Evolutionary conservation across 2,888 invertebrate genomes (phyloP).

Genomic region (Phyllotreta striolata): DNA sequence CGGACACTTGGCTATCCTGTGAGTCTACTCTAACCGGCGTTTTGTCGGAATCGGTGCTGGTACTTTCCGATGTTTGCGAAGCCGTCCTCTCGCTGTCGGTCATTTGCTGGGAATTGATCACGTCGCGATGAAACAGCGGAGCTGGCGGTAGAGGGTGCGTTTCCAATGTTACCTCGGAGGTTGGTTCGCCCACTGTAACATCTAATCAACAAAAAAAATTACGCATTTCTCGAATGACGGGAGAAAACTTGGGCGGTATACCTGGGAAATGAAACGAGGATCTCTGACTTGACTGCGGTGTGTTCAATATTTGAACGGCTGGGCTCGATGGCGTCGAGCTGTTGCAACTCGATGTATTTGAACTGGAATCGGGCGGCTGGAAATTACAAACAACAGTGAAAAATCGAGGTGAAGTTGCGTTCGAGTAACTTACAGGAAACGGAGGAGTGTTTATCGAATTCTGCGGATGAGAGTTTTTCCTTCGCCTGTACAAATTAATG

Average conservation of each 20-base stretch:
- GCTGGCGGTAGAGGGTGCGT: slow-evolving; percentile 59
- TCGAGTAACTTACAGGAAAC: slow-evolving; percentile 64
- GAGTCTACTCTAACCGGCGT: slow-evolving; percentile 82
- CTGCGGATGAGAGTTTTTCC: slow-evolving; percentile 65
- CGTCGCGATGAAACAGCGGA: slow-evolving; percentile 41
- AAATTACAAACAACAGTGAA: slow-evolving; percentile 42
- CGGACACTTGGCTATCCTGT: slow-evolving; percentile 81
- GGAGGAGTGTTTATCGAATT: slow-evolving; percentile 66
- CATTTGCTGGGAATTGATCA: slow-evolving; percentile 63
- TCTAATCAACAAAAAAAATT: slow-evolving; percentile 47
- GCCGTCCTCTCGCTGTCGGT: slow-evolving; percentile 77
- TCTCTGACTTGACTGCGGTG: slow-evolving; percentile 60
- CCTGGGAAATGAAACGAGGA: slow-evolving; percentile 82
- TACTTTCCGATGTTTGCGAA: slow-evolving; percentile 71
- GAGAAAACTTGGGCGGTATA: too few species aligned
- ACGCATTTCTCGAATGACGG: too few species aligned
- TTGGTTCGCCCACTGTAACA: slow-evolving; percentile 59
- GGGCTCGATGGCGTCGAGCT: slow-evolving; percentile 97
- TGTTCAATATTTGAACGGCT: slow-evolving; percentile 67
- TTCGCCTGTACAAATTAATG: slow-evolving; percentile 60
- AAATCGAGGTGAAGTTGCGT: background rate
- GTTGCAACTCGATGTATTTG: slow-evolving; percentile 95
- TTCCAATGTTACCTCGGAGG: slow-evolving; percentile 63
- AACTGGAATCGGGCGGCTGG: slow-evolving; percentile 85
- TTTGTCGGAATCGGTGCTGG: slow-evolving; percentile 84